Evolutionary conservation across 2,113 vertebrate genomes (phyloP).

Genomic region (Columbina picui): DNA sequence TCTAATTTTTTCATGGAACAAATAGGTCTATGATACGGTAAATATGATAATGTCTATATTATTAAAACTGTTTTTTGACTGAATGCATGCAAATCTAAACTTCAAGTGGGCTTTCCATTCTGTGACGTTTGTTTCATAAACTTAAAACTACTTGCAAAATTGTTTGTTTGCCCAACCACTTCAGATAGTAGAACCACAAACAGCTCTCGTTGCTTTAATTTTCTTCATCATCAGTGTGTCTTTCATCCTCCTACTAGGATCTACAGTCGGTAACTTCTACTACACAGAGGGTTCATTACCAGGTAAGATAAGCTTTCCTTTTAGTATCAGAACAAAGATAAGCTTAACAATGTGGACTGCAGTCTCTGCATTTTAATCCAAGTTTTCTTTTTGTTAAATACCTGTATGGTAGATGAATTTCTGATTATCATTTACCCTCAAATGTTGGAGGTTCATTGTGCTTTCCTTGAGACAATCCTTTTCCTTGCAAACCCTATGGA

Average conservation of each 20-base stretch:
- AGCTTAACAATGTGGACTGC: background rate
- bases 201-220: background rate
- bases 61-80: background rate
- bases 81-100: background rate
- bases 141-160: background rate
- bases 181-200: background rate
- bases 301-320: constrained; percentile 81
- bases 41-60: background rate
- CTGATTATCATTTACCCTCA: background rate
- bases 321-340: background rate
- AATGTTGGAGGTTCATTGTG: background rate
- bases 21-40: background rate
- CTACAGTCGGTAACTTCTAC: constrained; percentile 76
- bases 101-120: background rate
- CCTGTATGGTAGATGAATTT: background rate
- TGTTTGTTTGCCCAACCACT: background rate
- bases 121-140: background rate
- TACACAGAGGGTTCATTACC: constrained; percentile 92
- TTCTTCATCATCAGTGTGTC: background rate
- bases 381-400: background rate
- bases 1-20: background rate
- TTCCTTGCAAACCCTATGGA: background rate
- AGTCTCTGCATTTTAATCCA: background rate
- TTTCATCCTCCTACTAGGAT: constrained; percentile 69
- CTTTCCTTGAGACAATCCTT: background rate